Evolutionary conservation across 2,113 vertebrate genomes (phyloP), one percentile per base, ranked within the genome.

Genomic region (Rhynchopsitta pachyrhyncha): DNA sequence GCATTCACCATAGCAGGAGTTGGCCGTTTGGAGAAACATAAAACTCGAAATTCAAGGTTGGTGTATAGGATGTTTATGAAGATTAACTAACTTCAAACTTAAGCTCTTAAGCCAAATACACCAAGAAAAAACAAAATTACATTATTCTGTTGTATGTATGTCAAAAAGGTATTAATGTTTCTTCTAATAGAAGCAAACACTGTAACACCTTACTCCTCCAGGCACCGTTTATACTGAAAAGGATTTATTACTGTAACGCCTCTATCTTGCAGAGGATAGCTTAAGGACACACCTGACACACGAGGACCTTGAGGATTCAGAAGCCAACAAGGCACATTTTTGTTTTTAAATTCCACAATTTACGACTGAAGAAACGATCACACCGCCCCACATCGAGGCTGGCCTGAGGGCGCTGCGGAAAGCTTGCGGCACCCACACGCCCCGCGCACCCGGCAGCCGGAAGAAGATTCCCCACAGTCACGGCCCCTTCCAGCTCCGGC

Each of bases 401-500:
- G 17, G 2, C 18, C 24, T 17, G 8, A 11, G 2, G 5, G 25
- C 8, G 3, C 27, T 3, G 37, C 0, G 9, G 7, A 27, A 39
- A 1, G 16, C 10, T 9, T 2, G 1, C 3, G 5, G 2, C 35
- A 47, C 19, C 7, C 44, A 6, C 33, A 25, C 3, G 4, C 6
- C 12, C 3, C 31, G 7, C 6, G 3, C 41, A 15, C 17, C 4
- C 0, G 1, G 8, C 5, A 33, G 20, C 6, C 0, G 3, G 4
- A 13, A 13, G 0, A 3, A 0, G 1, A 0, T 1, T 1, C 3
- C 23, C 6, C 27, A 7, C 18, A 7, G 2, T 1, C 7, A 11
- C 0, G 0, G 0, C n/a, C 5, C 14, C 8, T 1, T 1, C 5
- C 13, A 3, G 13, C 10, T 1, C 1, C 6, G 6, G 1, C 6